These are phyloP conservation scores for Conger conger DNA, from an alignment of 2,113 vertebrate species.

Conservation along the genomic window DNA sequence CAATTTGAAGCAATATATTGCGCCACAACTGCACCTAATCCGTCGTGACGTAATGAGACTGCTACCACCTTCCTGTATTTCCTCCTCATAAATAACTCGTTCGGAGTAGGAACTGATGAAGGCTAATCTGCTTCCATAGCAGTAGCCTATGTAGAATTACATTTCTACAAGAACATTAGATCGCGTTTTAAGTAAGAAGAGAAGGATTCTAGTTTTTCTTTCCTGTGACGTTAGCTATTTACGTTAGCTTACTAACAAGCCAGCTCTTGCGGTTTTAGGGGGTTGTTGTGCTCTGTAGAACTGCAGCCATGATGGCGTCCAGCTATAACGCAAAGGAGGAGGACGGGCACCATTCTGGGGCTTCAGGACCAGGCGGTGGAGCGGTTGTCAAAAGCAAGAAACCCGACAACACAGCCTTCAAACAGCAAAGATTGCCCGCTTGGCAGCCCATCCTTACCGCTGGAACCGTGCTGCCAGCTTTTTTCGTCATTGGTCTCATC, in stretches of 20 bases:
- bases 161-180: background rate
- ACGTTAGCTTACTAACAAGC: background rate
- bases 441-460: conserved; percentile 97
- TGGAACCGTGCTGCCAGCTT: conserved; percentile 89
- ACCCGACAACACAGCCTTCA: conserved; percentile 94
- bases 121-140: background rate
- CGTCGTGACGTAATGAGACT: conserved; percentile 24
- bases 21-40: background rate
- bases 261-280: background rate
- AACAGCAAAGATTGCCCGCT: conserved; percentile 91
- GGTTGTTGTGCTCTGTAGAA: background rate
- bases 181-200: background rate
- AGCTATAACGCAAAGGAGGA: conserved; percentile 89
- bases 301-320: conserved; percentile 79
- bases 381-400: conserved; percentile 77
- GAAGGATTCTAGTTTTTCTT: background rate
- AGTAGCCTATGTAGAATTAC: background rate
- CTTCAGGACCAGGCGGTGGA: conserved; percentile 55
- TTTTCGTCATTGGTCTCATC: conserved; percentile 94
- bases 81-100: background rate
- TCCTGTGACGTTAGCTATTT: background rate
- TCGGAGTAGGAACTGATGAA: background rate
- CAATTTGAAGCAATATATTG: no score
- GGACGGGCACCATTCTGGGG: conserved; percentile 65
- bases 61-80: conserved; percentile 56